Evolutionary conservation across 2,113 vertebrate genomes (phyloP), one percentile per base, ranked within the genome.

Genomic region (Accipiter virgatus): DNA sequence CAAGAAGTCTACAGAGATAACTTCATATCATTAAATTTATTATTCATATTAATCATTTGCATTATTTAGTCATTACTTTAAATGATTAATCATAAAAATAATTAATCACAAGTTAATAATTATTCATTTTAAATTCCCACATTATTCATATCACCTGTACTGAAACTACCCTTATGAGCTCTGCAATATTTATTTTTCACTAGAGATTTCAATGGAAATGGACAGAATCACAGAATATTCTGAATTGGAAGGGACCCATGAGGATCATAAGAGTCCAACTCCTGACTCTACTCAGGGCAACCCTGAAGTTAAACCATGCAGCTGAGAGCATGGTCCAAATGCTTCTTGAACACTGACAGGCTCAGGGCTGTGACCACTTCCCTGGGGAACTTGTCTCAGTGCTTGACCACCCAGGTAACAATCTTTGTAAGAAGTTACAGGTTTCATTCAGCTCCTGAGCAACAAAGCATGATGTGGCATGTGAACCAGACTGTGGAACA

Each of bases 321-420:
- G 52, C 34, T 61, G 53, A 81, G 9, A 81, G 31, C 36, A 77
- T 17, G 19, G 22, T 53, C 16, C 42, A 90, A 81, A 84, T 9
- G 19, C 45, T 87, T 56, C 56, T 71, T 62, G 22, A 83, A n/a
- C 42, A 82, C 0, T 38, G 32, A 43, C 26, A 80, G 42, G 27
- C 50, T 63, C 1, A 0, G 14, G 42, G 56, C 18, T 4, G 2
- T 2, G 8, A 84, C 19, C 16, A n/a, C 34, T 52, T 62, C 22
- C 62, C 42, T 67, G 13, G 25, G n/a, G 7, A 65, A 34, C 25
- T 11, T 55, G 25, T n/a, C 31, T 80, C 42, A 21, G 42, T 58
- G 42, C 47, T 38, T 58, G 31, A 84, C 5, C 53, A 84, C 23
- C 8, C 47, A 63, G 32, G 21, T 43, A 89, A 58, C 15, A 26